Evolutionary conservation across 2,113 vertebrate genomes (phyloP), one percentile per base, ranked within the genome.

Genomic region (Scatophagus argus): DNA sequence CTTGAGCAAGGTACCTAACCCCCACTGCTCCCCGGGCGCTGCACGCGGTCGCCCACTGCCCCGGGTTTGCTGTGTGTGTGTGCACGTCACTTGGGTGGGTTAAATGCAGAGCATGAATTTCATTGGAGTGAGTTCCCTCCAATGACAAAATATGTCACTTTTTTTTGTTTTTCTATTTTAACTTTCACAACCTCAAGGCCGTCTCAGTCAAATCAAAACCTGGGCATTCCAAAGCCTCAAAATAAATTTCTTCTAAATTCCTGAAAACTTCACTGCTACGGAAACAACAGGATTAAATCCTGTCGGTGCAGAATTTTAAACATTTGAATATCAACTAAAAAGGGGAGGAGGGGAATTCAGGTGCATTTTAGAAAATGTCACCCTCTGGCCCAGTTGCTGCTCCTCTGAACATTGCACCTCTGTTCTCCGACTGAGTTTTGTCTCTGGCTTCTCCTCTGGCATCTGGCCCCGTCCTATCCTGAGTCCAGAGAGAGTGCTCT

Each of bases 401-500:
- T 63, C 25, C 31, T 65, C 47, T 65, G 46, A 69, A 64, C 43
- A 8, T n/a, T 31, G 36, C 1, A 49, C 60, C 41, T 12, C 39
- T 38, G 47, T 36, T 4, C 59, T 39, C 63, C 8, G 34, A 27
- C 31, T 10, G 25, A 27, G 34, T 74, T 66, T 44, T 61, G 38
- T 78, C 13, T 58, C 10, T 0, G 34, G 43, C 73, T 31, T 66
- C 63, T 77, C 56, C 29, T 54, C 38, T n/a, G 49, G 58, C 70
- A 69, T 79, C 66, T 70, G 60, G 32, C 68, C 34, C 66, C n/a
- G 2, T 66, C 76, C 56, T 55, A 39, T 38, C 17, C 38, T 51
- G 25, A 64, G 47, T 52, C 58, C 70, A 51, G 58, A 47, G 58
- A 72, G 73, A 78, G 69, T 21, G 0, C 38, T 56, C 51, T 54